These are phyloP conservation scores for Pyralis farinalis DNA, from an alignment of 2,888 invertebrate species.

Conservation along the genomic window DNA sequence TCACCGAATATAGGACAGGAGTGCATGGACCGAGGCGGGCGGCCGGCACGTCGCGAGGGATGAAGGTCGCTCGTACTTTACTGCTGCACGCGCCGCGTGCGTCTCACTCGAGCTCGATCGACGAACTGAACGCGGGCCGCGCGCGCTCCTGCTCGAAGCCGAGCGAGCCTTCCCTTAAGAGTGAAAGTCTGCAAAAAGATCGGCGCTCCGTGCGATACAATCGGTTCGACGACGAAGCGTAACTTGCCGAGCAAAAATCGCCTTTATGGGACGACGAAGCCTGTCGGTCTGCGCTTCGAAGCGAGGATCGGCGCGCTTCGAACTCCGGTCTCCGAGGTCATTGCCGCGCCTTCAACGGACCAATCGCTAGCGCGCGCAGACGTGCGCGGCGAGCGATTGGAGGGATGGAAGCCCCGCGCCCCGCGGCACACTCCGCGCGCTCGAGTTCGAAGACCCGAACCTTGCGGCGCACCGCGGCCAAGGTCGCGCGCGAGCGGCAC, in stretches of 20 bases:
- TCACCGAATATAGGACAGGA: conserved; percentile 64
- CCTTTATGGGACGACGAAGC: conserved; percentile 72
- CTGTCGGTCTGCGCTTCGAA: conserved; percentile 74
- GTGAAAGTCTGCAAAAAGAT: conserved; percentile 82
- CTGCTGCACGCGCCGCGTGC: conserved; percentile 70
- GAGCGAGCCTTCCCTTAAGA: conserved; percentile 73
- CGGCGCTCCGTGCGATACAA: conserved; percentile 75
- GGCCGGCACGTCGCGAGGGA: conserved; percentile 63
- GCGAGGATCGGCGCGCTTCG: conserved; percentile 88
- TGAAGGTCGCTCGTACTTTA: conserved; percentile 66
- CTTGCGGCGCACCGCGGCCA: conserved; percentile 93
- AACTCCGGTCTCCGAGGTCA: conserved; percentile 91
- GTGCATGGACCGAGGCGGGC: conserved; percentile 56
- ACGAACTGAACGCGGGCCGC: conserved; percentile 75
- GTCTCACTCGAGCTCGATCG: conserved; percentile 79
- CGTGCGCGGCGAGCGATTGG: conserved; percentile 70
- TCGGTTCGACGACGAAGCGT: conserved; percentile 59
- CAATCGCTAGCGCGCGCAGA: conserved; percentile 74
- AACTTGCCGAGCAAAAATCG: conserved; percentile 68
- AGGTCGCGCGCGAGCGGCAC: conserved; percentile 82
- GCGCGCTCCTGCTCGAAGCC: conserved; percentile 64
- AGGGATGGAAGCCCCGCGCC: conserved; percentile 60
- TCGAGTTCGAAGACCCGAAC: conserved; percentile 90
- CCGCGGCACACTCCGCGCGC: conserved; percentile 52
- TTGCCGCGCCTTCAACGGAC: conserved; percentile 84